Evolutionary conservation across 1,140 invertebrate genomes (phyloP), one percentile per base, ranked within the genome.

Genomic region (Drosophila pachea): DNA sequence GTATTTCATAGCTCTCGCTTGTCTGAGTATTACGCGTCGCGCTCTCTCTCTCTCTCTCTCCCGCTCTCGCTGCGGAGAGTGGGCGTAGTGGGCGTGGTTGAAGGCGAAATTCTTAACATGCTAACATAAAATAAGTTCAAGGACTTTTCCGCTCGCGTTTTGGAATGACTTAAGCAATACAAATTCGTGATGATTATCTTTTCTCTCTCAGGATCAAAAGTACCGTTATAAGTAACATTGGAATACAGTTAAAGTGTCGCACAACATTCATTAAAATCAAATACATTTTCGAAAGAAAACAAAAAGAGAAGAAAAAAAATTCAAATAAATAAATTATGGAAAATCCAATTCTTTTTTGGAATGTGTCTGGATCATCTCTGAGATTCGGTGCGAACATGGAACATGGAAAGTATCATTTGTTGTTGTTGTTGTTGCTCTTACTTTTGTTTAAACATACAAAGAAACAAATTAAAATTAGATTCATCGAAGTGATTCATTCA

Each of bases 171-270:
- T 84, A 84, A 65, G 36, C 60, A 74, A 56, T 77, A 84, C 61
- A 84, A 84, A 84, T 84, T 84, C 81, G 81, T 84, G 77, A 81
- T 74, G 68, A 73, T 81, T 78, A 62, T 78, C 12, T 43, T 60
- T 14, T 43, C 5, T 22, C 22, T 55, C 43, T 59, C 78, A 78
- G 76, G 76, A 78, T 68, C 47, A 53, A 54, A 40, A 54, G 65
- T 68, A 68, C 65, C 65, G 59, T 29, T 54, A 55, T 54, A 55
- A 53, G 42, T 47, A 82, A 82, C 78, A 82, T 78, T 78, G 78
- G 73, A 63, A 77, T 77, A 76, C 62, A 78, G 61, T 56, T 35
- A 22, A n/a, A n/a, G n/a, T n/a, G n/a, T n/a, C n/a, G n/a, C n/a
- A 81, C 32, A 61, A 52, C 49, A 60, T 60, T 62, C 61, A 84